Evolutionary conservation across 1,140 invertebrate species (phyloP), one percentile per base, ranked within the genome.

Genomic region (Spodoptera frugiperda): DNA sequence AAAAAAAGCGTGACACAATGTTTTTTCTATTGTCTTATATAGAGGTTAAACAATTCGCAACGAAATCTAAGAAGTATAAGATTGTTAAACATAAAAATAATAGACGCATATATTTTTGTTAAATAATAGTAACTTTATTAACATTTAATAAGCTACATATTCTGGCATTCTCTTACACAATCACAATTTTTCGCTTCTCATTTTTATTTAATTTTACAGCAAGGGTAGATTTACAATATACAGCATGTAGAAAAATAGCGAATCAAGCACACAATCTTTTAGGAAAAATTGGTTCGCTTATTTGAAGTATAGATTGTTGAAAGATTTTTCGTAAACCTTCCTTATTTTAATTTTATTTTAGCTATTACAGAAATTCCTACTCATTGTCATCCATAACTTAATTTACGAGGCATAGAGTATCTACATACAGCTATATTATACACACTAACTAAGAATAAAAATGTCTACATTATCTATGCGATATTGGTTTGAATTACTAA

Each of bases 351-450:
- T 49, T 74, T 74, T 49, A n/a, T 49, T 74, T 74, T 49, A 51
- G 39, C 11, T 63, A 53, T 30, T 11, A 49, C 72, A 19, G 48
- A 17, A 19, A 75, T 63, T 39, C 48, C 53, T 15, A 54, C 48
- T 65, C 15, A 54, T 75, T 21, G 30, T 12, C 44, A 59, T 55
- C 17, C 25, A 67, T 54, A 76, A 48, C 59, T 76, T 68, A 68
- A 76, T 49, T 76, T 33, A 76, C 75, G 75, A 76, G 75, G 75
- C 75, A 76, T 65, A 30, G 53, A 68, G 75, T 76, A 76, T 65
- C 75, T 33, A 49, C 11, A 75, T 65, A 75, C 12, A 61, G 33
- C 30, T 75, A 53, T 63, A 39, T 21, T 21, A 53, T 75, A 75
- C 57, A 75, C 0, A 17, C 61, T 67, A 76, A 55, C 51, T 70